phyloP scores from a whole-genome alignment of 2,113 vertebrate species.

The Azemiops feae region DNA sequence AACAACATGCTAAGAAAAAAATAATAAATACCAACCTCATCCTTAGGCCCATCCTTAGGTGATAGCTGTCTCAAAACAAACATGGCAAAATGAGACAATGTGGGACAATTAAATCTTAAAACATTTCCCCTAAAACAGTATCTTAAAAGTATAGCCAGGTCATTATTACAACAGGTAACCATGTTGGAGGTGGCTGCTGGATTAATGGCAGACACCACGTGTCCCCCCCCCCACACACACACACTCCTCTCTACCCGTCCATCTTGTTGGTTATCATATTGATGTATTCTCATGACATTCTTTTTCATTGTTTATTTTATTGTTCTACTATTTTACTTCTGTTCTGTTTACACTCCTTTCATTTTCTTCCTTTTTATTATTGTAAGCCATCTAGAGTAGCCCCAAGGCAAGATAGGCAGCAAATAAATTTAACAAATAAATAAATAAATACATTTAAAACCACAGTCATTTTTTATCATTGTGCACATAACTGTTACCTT shows the following conservation, averaged over 20 bases:
- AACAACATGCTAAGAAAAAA: constrained; percentile 45
- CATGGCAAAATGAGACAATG: constrained; percentile 28
- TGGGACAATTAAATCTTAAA: constrained; percentile 31
- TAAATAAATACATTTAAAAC: neutral
- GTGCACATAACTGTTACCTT: neutral
- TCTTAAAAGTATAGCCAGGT: constrained; percentile 11
- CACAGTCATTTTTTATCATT: constrained; percentile 1
- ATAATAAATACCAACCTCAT: constrained; percentile 46
- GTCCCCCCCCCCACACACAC: too few relatives aligned
- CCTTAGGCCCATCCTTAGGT: constrained; percentile 30
- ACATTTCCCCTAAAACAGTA: constrained; percentile 18
- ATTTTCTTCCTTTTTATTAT: neutral
- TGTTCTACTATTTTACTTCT: neutral
- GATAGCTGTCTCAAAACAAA: constrained; percentile 50
- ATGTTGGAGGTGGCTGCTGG: neutral
- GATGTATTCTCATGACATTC: neutral
- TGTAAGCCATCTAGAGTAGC: neutral
- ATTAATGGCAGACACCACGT: neutral
- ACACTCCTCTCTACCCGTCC: neutral
- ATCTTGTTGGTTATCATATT: neutral
- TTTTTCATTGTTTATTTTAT: neutral
- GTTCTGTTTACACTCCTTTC: neutral
- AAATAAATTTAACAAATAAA: neutral
- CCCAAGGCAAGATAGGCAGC: neutral
- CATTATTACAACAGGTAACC: neutral